Conservation (phyloP, 2,888 invertebrate genomes). For the Heliconius ethilla region DNA sequence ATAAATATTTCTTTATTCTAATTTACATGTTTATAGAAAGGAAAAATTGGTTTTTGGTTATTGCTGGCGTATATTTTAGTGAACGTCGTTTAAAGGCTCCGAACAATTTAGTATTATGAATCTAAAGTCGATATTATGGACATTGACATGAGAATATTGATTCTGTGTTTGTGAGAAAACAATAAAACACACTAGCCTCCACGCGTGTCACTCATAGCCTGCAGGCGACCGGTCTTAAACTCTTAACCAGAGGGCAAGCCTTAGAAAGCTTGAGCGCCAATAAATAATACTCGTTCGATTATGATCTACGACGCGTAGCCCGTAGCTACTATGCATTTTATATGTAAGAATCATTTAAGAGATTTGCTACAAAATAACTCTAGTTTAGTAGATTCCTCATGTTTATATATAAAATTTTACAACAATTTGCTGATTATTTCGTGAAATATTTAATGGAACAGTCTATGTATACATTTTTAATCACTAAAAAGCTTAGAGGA, state of each 20-base stretch:
- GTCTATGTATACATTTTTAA: neutral
- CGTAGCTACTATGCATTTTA: slow-evolving; percentile 68
- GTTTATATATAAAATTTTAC: slow-evolving; percentile 48
- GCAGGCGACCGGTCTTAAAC: slow-evolving; percentile 60
- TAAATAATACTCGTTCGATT: slow-evolving; percentile 77
- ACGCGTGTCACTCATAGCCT: slow-evolving; percentile 68
- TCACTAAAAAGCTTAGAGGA: slow-evolving; percentile 4
- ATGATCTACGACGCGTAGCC: slow-evolving; percentile 81
- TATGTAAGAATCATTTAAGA: slow-evolving; percentile 50
- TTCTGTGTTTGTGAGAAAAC: slow-evolving; percentile 33
- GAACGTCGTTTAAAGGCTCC: neutral
- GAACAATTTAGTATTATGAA: neutral
- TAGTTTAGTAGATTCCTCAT: slow-evolving; percentile 52
- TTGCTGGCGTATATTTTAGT: neutral
- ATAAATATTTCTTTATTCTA: neutral
- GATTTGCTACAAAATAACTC: slow-evolving; percentile 53
- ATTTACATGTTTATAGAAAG: neutral
- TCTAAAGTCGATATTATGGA: neutral
- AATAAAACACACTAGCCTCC: slow-evolving; percentile 51
- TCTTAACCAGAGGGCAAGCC: slow-evolving; percentile 55
- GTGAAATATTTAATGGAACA: slow-evolving; percentile 27
- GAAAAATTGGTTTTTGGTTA: neutral
- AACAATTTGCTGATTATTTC: slow-evolving; percentile 42
- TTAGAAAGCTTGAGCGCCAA: slow-evolving; percentile 76
- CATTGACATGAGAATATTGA: neutral